These are phyloP conservation scores for Criorhina ranunculi DNA, from an alignment of 2,888 invertebrate genomes.

Conservation along the genomic window DNA sequence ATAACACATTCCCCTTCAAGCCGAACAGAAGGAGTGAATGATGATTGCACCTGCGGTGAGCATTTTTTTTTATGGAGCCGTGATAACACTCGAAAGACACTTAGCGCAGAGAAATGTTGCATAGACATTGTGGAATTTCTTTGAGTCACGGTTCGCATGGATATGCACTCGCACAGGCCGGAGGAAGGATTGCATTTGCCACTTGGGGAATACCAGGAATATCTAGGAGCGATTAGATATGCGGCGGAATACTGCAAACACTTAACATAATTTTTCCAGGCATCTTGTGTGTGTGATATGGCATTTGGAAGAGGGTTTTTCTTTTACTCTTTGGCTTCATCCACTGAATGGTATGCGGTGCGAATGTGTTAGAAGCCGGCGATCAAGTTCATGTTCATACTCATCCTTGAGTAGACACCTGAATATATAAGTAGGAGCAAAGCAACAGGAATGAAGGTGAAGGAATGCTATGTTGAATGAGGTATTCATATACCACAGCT, in stretches of 20 bases:
- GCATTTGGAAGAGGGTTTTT: conserved; percentile 35
- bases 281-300: conserved; percentile 53
- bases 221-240: conserved; percentile 59
- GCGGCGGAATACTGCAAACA: conserved; percentile 57
- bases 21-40: background rate
- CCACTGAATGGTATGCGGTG: no score
- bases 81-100: conserved; percentile 31
- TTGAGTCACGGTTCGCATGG: background rate
- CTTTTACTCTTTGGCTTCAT: background rate
- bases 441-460: background rate
- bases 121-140: conserved; percentile 46
- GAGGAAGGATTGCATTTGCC: conserved; percentile 34
- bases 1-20: conserved; percentile 15
- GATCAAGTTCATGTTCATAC: conserved; percentile 37
- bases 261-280: conserved; percentile 53
- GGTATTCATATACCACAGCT: no score
- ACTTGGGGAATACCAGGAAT: conserved; percentile 48
- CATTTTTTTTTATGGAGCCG: conserved; percentile 15
- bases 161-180: conserved; percentile 26
- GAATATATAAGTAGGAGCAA: background rate
- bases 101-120: conserved; percentile 24
- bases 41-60: conserved; percentile 61
- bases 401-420: background rate
- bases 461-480: background rate
- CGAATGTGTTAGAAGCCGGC: conserved; percentile 7